Evolutionary conservation across 1,140 invertebrate species (phyloP).

Genomic region (Tetramorium alpestre): DNA sequence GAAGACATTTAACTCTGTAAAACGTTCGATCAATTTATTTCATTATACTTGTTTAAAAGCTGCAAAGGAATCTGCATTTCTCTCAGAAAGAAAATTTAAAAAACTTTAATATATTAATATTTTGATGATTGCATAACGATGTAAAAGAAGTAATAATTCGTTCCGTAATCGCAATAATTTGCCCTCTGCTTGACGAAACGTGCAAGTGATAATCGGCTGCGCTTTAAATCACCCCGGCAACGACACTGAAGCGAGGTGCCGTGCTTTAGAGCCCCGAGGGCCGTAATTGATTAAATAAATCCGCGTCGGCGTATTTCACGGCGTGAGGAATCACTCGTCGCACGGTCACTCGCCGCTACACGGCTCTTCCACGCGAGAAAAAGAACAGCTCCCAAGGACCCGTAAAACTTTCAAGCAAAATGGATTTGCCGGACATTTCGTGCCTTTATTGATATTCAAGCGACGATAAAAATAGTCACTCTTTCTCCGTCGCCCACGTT

Average conservation of each 20-base stretch:
- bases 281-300: slow-evolving; percentile 62
- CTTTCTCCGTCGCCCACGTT: not conserved
- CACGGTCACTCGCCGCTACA: not conserved
- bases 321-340: slow-evolving; percentile 48
- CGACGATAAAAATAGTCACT: slow-evolving; percentile 64
- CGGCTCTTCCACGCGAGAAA: not conserved
- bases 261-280: slow-evolving; percentile 14
- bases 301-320: slow-evolving; percentile 54
- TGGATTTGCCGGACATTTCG: slow-evolving; percentile 35
- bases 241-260: slow-evolving; percentile 20
- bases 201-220: slow-evolving; percentile 18
- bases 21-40: not conserved
- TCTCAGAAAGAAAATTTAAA: not conserved
- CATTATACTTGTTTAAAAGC: not conserved
- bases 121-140: not conserved
- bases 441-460: slow-evolving; percentile 54
- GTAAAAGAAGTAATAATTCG: not conserved
- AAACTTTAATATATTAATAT: not conserved
- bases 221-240: slow-evolving; percentile 48
- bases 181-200: not conserved
- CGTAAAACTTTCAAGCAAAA: slow-evolving; percentile 39
- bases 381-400: slow-evolving; percentile 34
- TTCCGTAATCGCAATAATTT: not conserved
- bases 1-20: not conserved
- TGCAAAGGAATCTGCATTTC: not conserved